Evolutionary conservation across 2,113 vertebrate species (phyloP).

Genomic region (Tetrao urogallus): DNA sequence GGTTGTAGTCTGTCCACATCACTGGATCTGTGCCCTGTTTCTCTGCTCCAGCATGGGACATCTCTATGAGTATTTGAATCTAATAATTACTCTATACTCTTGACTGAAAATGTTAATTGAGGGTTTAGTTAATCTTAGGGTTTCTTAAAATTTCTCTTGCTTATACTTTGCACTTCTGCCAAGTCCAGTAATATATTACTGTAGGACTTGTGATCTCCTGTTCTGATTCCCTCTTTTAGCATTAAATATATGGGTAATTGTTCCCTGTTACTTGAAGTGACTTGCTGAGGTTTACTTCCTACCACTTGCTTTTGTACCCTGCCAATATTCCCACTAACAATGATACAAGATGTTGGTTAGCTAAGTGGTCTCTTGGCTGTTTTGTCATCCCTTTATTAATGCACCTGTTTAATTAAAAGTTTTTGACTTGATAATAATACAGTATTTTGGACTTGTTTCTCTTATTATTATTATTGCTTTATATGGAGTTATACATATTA

Average conservation of each 20-base stretch:
- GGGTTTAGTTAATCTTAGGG: neutral
- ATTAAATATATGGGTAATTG: neutral
- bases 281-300: neutral
- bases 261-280: neutral
- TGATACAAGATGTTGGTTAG: neutral
- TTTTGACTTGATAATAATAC: neutral
- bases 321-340: neutral
- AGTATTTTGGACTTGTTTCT: neutral
- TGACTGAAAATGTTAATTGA: neutral
- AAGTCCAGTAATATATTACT: neutral
- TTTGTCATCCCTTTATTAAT: neutral
- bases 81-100: neutral
- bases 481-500: neutral
- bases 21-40: neutral
- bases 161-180: neutral
- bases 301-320: neutral
- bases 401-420: neutral
- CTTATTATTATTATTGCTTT: neutral
- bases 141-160: neutral
- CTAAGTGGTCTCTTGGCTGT: neutral
- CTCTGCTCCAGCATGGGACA: neutral
- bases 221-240: neutral
- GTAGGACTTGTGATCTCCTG: neutral
- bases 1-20: fast-evolving
- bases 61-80: neutral